These are phyloP conservation scores for Ametastegia equiseti DNA, from an alignment of 2,888 invertebrate genomes.

Conservation along the genomic window DNA sequence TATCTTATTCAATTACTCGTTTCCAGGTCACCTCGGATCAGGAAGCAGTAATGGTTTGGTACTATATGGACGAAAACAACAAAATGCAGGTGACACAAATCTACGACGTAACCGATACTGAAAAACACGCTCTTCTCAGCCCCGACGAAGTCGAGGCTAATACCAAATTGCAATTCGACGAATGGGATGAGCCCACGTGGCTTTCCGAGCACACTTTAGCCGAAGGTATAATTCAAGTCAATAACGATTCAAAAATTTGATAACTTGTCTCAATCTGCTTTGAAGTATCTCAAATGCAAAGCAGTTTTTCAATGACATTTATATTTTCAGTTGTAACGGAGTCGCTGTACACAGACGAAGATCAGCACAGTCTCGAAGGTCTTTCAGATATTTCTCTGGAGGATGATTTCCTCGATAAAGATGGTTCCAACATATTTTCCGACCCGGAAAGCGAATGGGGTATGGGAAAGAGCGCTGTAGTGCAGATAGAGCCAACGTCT, in stretches of 20 bases:
- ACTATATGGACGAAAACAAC: slow-evolving; percentile 92
- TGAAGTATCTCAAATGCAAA: background rate
- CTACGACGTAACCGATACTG: slow-evolving; percentile 90
- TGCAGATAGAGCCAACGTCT: slow-evolving; percentile 54
- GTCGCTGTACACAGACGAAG: slow-evolving; percentile 62
- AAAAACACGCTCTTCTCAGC: slow-evolving; percentile 82
- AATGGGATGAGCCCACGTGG: slow-evolving; percentile 78
- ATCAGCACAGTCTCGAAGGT: slow-evolving; percentile 70
- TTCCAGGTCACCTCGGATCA: slow-evolving; percentile 87
- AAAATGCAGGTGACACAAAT: slow-evolving; percentile 94
- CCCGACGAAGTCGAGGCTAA: slow-evolving; percentile 81
- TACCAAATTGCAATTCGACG: slow-evolving; percentile 83
- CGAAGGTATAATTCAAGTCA: slow-evolving; percentile 58
- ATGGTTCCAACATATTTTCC: slow-evolving; percentile 80
- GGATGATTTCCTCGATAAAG: slow-evolving; percentile 78
- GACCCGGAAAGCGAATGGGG: slow-evolving; percentile 86
- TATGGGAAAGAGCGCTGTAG: slow-evolving; percentile 66
- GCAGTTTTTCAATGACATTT: slow-evolving; percentile 40
- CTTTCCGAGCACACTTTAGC: slow-evolving; percentile 64
- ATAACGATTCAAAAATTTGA: background rate
- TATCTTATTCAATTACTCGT: background rate
- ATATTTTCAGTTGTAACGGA: slow-evolving; percentile 59
- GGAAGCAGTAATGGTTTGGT: slow-evolving; percentile 93
- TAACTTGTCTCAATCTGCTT: background rate
- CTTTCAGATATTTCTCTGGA: slow-evolving; percentile 77